A percentile compares a stretch with the other conserved stretches of the same genome.
Evolutionary conservation across 2,113 vertebrate species (phyloP).

Genomic region (Alligator mississippiensis): DNA sequence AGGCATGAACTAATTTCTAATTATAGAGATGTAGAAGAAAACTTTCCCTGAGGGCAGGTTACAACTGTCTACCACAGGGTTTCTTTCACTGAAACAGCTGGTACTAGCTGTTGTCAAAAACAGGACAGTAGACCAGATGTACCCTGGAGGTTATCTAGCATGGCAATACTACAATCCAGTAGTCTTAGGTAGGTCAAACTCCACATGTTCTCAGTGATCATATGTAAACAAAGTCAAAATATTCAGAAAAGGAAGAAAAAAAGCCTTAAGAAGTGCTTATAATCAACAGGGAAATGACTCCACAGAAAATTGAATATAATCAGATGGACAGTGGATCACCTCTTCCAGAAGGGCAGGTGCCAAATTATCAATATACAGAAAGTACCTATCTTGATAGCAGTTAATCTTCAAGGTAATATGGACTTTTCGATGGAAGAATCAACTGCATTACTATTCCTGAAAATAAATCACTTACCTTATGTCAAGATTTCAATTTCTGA

Average conservation of each 20-base stretch:
- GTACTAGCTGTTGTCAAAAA: not conserved
- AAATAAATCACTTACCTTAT: slow-evolving; percentile 33
- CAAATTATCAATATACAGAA: slow-evolving; percentile 45
- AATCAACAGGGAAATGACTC: not conserved
- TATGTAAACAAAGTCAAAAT: not conserved
- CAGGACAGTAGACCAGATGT: not conserved
- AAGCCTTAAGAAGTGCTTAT: not conserved
- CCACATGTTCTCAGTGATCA: not conserved
- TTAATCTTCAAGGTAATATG: slow-evolving; percentile 49
- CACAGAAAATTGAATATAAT: not conserved
- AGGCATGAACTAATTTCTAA: not conserved
- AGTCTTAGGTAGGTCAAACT: not conserved
- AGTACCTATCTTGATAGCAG: slow-evolving; percentile 25
- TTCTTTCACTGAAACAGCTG: not conserved
- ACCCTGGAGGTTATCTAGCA: not conserved
- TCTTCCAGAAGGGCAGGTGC: slow-evolving; percentile 1
- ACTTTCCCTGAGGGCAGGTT: not conserved
- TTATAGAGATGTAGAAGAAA: not conserved
- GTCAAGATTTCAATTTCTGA: slow-evolving; percentile 54
- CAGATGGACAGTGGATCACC: slow-evolving; percentile 9
- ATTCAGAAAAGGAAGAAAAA: not conserved
- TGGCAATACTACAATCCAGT: not conserved
- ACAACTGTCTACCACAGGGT: not conserved
- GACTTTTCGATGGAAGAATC: slow-evolving; percentile 10
- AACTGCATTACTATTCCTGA: slow-evolving; percentile 18